These are phyloP conservation scores for Nudaria mundana DNA, from an alignment of 2,888 invertebrate species.

Conservation along the genomic window DNA sequence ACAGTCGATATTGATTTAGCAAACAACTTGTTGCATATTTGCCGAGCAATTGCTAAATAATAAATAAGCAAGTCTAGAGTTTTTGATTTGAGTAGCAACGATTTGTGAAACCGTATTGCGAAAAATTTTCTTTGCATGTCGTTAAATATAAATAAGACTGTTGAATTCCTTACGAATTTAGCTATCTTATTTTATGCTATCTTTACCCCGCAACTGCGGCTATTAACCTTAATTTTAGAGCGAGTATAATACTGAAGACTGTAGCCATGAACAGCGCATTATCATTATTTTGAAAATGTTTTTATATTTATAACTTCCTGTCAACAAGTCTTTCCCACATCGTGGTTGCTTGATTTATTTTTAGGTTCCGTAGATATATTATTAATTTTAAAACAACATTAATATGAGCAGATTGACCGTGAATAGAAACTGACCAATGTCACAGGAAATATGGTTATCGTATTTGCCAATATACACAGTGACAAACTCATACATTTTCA, in stretches of 20 bases:
- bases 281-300: slow-evolving; percentile 37
- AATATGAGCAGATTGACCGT: slow-evolving; percentile 21
- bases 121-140: no score
- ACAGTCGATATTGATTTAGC: slow-evolving; percentile 36
- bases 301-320: slow-evolving; percentile 46
- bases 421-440: slow-evolving; percentile 18
- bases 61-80: slow-evolving; percentile 10
- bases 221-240: slow-evolving; percentile 29
- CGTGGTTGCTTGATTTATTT: slow-evolving; percentile 37
- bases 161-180: neutral
- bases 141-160: neutral
- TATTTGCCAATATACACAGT: slow-evolving; percentile 14
- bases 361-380: slow-evolving; percentile 27
- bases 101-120: no score
- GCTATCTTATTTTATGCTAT: slow-evolving; percentile 16
- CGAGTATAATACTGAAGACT: slow-evolving; percentile 23
- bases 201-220: slow-evolving; percentile 14
- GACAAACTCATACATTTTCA: slow-evolving; percentile 9
- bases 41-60: slow-evolving; percentile 34
- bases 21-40: slow-evolving; percentile 70
- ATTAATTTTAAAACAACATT: slow-evolving; percentile 28
- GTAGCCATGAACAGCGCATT: slow-evolving; percentile 26
- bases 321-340: slow-evolving; percentile 37
- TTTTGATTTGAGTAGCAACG: neutral
- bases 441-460: slow-evolving; percentile 11